Evolutionary conservation across 2,888 invertebrate species (phyloP).

Genomic region (Erynnis tages): DNA sequence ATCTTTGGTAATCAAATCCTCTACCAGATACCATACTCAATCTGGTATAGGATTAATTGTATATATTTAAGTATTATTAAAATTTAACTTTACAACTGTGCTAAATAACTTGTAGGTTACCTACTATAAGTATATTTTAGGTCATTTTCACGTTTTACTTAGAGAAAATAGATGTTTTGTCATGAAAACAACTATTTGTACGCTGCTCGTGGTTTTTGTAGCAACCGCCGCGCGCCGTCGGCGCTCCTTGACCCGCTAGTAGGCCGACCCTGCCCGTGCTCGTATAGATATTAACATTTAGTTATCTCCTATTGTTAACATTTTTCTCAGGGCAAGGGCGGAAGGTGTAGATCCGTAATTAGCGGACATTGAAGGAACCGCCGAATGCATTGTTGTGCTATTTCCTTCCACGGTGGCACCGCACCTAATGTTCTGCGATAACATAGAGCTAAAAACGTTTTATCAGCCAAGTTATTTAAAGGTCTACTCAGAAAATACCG

Average conservation of each 20-base stretch:
- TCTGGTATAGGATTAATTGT: too few species aligned
- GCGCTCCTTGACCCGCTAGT: constrained; percentile 55
- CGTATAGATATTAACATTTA: constrained; percentile 46
- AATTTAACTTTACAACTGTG: too few species aligned
- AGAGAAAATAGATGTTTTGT: neutral
- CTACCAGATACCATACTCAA: too few species aligned
- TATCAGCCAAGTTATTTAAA: constrained; percentile 23
- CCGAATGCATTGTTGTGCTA: constrained; percentile 51
- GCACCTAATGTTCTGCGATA: constrained; percentile 42
- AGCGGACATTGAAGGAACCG: constrained; percentile 45
- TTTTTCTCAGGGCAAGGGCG: constrained; percentile 53
- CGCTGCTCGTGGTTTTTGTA: constrained; percentile 1
- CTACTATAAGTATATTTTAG: neutral
- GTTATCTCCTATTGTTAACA: constrained; percentile 51
- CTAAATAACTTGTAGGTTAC: too few species aligned
- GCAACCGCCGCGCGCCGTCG: neutral
- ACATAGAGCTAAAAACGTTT: constrained; percentile 36
- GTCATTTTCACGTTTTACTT: neutral
- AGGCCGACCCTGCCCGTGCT: constrained; percentile 47
- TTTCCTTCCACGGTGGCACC: constrained; percentile 49
- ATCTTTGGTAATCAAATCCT: too few species aligned
- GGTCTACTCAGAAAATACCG: constrained; percentile 4
- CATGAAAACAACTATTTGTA: constrained; percentile 4
- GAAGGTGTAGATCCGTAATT: constrained; percentile 56
- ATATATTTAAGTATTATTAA: too few species aligned